phyloP scores from a whole-genome alignment of 1,140 invertebrate species.

The Calephelis nemesis region DNA sequence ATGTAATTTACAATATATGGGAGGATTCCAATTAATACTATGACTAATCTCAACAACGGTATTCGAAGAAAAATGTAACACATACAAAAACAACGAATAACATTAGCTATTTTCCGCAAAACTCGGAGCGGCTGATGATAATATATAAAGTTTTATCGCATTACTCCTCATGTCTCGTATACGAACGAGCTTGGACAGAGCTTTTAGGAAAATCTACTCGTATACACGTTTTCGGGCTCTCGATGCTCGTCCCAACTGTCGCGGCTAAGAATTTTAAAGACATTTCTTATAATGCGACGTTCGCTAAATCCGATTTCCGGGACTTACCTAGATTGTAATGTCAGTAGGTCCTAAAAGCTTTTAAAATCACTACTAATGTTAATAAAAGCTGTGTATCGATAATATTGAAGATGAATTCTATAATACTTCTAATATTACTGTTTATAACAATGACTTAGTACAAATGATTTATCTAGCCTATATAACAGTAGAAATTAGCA shows the following conservation, averaged over 20 bases:
- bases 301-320: conserved; percentile 6
- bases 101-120: not conserved
- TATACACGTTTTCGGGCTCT: conserved; percentile 18
- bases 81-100: too few species aligned
- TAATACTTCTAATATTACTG: not conserved
- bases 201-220: conserved; percentile 29
- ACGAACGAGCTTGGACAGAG: conserved; percentile 22
- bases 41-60: too few species aligned
- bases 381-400: not conserved
- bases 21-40: too few species aligned
- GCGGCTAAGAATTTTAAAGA: conserved; percentile 5
- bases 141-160: conserved; percentile 20
- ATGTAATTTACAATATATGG: too few species aligned
- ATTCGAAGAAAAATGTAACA: too few species aligned
- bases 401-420: not conserved
- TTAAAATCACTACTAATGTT: conserved; percentile 14
- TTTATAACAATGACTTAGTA: not conserved
- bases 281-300: conserved; percentile 19
- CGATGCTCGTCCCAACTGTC: conserved; percentile 6
- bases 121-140: conserved; percentile 4
- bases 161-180: conserved; percentile 19
- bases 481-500: not conserved
- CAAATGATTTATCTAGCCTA: not conserved
- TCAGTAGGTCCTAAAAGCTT: conserved; percentile 16
- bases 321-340: conserved; percentile 15